Evolutionary conservation across 2,797 vertebrate genomes (phyloP), one percentile per base, ranked within the genome.

Genomic region (Sandelia bainsii): DNA sequence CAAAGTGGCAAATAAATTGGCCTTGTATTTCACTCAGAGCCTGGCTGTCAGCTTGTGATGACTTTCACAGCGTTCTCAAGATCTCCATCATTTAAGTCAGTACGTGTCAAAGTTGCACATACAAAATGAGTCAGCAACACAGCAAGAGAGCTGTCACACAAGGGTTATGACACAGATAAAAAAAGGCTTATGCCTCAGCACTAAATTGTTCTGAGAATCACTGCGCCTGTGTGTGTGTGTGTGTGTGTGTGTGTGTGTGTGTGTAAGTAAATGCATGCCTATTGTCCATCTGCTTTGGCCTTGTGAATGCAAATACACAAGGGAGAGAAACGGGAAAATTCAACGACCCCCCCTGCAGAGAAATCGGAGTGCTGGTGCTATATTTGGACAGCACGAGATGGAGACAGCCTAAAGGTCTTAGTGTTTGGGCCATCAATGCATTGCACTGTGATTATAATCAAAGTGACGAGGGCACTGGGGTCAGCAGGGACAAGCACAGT

Each of bases 361-460:
- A 74, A 76, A 59, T 70, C 62, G 56, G 61, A 63, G 50, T 48
- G 54, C 46, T 2, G 13, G 49, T 25, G 22, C 64, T 70, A 65
- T 69, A 80, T 80, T 73, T 75, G 82, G 79, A 86, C 45, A 45
- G 54, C 8, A 22, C 0, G 29, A 57, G 58, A 66, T 7, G 68
- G 49, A 69, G 59, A 14, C 32, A 48, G 80, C 62, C 74, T 39
- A 48, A 17, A 52, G 77, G 50, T 76, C 63, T 75, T 25, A 27
- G 61, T 1, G 23, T 81, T 81, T 44, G 45, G 46, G 75, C 57
- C 42, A 48, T 76, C 40, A 7, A 61, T 54, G 74, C 70, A 32
- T 73, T 44, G 63, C 72, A 53, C 63, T 48, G 69, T 62, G 80
- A 87, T 83, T 80, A 70, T 85, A 87, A 90, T 90, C 81, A 89